Base-by-base conservation (phyloP, 2,797 vertebrate species). In the Poeciliopsis paucimaculata region DNA sequence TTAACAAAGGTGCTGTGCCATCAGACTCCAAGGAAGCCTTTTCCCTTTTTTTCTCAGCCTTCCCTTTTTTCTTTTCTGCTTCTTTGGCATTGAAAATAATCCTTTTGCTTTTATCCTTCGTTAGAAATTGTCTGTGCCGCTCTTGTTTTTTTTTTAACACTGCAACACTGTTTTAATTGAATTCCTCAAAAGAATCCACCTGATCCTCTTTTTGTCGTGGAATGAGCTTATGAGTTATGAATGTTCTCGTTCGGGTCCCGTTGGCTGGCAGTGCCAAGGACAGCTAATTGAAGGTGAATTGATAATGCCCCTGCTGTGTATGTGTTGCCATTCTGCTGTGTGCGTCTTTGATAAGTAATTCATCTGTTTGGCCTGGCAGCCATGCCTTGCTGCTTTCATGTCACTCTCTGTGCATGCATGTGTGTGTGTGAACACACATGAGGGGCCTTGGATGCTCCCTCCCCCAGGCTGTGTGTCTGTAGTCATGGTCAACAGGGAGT, bases 1-100 rank as follows among this genome's bases (percentile, higher is more conserved):
- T 95, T 95, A 95, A 93, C 92, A 88, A 93, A 94, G 94, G 93
- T 94, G 92, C 92, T 89, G 91, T 82, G 87, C 92, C 90, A 91
- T 92, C 92, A 91, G 80, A 91, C 92, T 92, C 87, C 77, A 41
- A 86, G 87, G 85, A 90, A 82, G 68, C 55, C 64, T 72, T 75
- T 82, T 77, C 74, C 53, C 41, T 43, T 39, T 68, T 53, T 49
- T 72, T 51, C 64, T 64, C 46, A 2, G 77, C 72, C 43, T 51
- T 71, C n/a, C 70, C 39, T 72, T 64, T 62, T 72, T 53, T 66
- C 49, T 36, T 18, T 46, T 72, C 73, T 34, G 28, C 83, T 89
- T 89, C 84, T 82, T 75, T 87, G 84, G 84, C 84, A 88, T 83
- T 90, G 90, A 89, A 90, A 91, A 88, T 91, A 89, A 93, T 91